phyloP scores from a whole-genome alignment of 2,888 invertebrate genomes.

The Rhagium mordax region DNA sequence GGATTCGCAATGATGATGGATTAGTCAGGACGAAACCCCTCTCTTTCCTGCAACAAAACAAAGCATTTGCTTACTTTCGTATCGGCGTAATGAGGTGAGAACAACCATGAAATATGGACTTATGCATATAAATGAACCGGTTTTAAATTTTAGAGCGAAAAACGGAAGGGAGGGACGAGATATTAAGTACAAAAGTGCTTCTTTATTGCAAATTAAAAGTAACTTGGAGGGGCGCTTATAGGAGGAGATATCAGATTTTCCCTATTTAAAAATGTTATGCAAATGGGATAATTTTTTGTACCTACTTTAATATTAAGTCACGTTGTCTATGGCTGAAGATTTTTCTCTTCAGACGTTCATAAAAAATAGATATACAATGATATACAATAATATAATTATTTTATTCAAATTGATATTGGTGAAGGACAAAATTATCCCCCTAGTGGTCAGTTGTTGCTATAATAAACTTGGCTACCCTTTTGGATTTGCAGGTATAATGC shows the following conservation, averaged over 20 bases:
- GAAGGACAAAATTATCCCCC: too few species aligned
- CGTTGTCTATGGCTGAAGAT: too few species aligned
- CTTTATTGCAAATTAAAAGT: conserved; percentile 33
- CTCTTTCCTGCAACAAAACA: conserved; percentile 28
- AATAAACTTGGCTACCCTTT: too few species aligned
- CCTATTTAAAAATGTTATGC: neutral
- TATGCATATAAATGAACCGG: conserved; percentile 33
- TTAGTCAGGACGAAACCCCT: conserved; percentile 14
- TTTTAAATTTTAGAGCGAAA: conserved; percentile 11
- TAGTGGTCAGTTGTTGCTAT: too few species aligned
- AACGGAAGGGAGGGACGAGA: neutral
- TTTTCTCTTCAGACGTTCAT: too few species aligned
- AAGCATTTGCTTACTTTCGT: conserved; percentile 30
- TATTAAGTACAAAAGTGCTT: conserved; percentile 13
- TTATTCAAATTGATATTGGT: too few species aligned
- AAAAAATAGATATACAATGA: too few species aligned
- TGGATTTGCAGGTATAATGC: too few species aligned
- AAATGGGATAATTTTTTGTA: neutral
- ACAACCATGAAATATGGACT: conserved; percentile 32
- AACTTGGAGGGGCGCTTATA: conserved; percentile 1
- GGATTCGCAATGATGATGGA: conserved; percentile 13
- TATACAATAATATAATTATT: too few species aligned
- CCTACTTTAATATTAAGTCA: neutral
- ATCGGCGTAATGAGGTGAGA: conserved; percentile 19
- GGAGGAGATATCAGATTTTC: neutral